A percentile compares a stretch with the other conserved stretches of the same genome.
Conservation (phyloP, 2,888 invertebrate species). For the Amiota minor region DNA sequence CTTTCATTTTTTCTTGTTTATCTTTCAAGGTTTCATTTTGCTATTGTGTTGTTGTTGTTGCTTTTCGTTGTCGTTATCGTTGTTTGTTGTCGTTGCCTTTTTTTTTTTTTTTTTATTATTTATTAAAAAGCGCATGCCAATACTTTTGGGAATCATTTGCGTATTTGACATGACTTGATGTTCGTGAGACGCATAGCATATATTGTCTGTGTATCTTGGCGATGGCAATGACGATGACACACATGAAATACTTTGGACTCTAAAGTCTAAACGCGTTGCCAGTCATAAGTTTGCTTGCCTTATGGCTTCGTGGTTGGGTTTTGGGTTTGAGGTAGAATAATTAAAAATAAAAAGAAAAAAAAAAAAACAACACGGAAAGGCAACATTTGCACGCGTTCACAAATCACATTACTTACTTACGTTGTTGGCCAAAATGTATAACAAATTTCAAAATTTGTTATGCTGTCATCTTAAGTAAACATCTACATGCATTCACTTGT, state of each 20-base stretch:
- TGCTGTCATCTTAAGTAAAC: background rate
- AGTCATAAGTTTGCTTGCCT: no score
- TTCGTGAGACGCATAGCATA: background rate
- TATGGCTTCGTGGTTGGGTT: no score
- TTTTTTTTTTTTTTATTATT: conserved; percentile 44
- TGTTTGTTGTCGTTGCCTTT: background rate
- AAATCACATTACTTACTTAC: no score
- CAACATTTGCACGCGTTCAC: no score
- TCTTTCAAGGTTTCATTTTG: background rate
- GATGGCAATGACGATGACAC: background rate
- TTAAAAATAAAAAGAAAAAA: no score
- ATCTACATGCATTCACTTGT: no score
- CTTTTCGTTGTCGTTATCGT: background rate
- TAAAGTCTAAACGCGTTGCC: background rate
- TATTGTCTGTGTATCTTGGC: background rate
- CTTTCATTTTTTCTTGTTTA: background rate
- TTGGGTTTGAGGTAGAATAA: no score
- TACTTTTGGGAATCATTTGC: conserved; percentile 22
- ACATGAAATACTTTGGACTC: background rate
- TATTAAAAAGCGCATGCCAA: conserved; percentile 12
- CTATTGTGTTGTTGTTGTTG: background rate
- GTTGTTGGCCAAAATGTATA: background rate
- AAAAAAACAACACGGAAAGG: no score
- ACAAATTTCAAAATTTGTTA: conserved; percentile 15
- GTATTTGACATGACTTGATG: background rate